A percentile compares a stretch with the other conserved stretches of the same genome.
phyloP scores from a whole-genome alignment of 1,140 invertebrate genomes.

The Drosophila prosaltans region DNA sequence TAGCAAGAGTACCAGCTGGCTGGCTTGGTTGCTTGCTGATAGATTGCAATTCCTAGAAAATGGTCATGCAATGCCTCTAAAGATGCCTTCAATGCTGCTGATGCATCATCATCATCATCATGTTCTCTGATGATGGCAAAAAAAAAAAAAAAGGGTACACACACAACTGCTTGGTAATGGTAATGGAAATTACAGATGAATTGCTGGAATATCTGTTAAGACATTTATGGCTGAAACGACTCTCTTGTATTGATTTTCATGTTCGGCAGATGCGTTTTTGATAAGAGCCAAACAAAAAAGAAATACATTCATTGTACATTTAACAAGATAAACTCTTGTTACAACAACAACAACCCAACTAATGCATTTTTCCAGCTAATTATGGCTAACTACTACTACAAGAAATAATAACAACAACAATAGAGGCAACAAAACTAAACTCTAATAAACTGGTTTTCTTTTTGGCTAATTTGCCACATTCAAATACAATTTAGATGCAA shows the following conservation, averaged over 20 bases:
- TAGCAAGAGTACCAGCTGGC: slow-evolving; percentile 7
- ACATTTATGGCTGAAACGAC: slow-evolving; percentile 7
- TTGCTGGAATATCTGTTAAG: slow-evolving; percentile 13
- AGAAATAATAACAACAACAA: too few species aligned
- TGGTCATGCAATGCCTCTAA: slow-evolving; percentile 48
- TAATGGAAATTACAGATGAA: slow-evolving; percentile 17
- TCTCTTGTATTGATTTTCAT: not conserved
- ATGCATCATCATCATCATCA: slow-evolving; percentile 2
- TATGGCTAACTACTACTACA: too few species aligned
- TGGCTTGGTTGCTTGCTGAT: not conserved
- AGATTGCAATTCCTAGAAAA: slow-evolving; percentile 45
- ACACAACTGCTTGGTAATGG: slow-evolving; percentile 1
- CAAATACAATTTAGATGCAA: slow-evolving; percentile 6
- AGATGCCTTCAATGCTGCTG: slow-evolving; percentile 17
- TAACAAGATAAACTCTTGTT: too few species aligned
- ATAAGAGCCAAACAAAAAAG: slow-evolving; percentile 19
- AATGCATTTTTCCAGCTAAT: not conserved
- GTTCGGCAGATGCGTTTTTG: slow-evolving; percentile 26
- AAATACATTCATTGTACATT: too few species aligned
- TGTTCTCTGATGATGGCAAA: too few species aligned
- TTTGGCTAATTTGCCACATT: slow-evolving; percentile 23
- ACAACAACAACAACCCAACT: too few species aligned
- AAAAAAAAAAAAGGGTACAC: not conserved
- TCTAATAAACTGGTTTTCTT: slow-evolving; percentile 14
- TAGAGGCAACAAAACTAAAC: not conserved